Conservation (phyloP, 1,140 invertebrate genomes). For the Schlechtendalia chinensis region DNA sequence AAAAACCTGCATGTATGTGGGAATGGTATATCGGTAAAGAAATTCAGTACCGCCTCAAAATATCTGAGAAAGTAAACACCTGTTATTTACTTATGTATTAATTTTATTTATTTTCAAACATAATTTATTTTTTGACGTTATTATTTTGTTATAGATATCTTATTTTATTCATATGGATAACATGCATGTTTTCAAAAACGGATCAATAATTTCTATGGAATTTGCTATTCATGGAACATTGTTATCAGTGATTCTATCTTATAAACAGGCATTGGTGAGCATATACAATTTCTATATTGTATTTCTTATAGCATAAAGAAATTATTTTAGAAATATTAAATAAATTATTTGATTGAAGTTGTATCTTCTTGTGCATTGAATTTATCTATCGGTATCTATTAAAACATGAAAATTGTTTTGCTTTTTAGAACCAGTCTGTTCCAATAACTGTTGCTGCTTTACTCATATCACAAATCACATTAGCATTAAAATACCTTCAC, state of each 20-base stretch:
- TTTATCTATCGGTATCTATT: background rate
- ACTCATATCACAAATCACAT: constrained; percentile 44
- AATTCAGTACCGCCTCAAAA: constrained; percentile 68
- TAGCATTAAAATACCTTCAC: constrained; percentile 76
- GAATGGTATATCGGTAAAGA: constrained; percentile 79
- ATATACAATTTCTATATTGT: background rate
- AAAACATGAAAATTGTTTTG: background rate
- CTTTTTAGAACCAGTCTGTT: background rate
- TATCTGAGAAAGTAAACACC: constrained; percentile 66
- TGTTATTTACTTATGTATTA: background rate
- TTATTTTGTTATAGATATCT: constrained; percentile 41
- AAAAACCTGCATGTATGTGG: constrained; percentile 76
- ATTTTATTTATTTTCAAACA: background rate
- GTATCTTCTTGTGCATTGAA: background rate
- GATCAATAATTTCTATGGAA: constrained; percentile 45
- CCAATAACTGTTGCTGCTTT: constrained; percentile 20
- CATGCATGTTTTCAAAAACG: constrained; percentile 51
- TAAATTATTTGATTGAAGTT: no score
- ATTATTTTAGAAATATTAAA: no score
- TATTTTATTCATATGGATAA: constrained; percentile 51
- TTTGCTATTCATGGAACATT: constrained; percentile 20
- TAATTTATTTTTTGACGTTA: background rate
- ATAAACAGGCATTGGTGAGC: background rate
- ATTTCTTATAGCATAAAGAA: background rate
- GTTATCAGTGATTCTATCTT: background rate